phyloP scores from a whole-genome alignment of 2,113 vertebrate genomes.

The Cisticola juncidis region DNA sequence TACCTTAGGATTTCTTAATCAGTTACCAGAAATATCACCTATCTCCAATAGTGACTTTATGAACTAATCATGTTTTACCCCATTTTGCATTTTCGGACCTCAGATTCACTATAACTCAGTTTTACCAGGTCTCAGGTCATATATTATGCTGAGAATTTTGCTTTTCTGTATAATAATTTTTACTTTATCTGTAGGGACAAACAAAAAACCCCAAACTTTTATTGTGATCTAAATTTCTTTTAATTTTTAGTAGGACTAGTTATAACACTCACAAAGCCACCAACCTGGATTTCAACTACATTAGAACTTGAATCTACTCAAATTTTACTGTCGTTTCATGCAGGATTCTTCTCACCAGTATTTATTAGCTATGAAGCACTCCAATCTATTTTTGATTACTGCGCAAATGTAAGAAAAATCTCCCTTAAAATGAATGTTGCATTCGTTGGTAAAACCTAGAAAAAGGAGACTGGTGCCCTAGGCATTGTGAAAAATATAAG shows the following conservation, averaged over 20 bases:
- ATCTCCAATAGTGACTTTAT: background rate
- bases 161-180: background rate
- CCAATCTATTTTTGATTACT: background rate
- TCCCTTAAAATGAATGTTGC: background rate
- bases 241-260: background rate
- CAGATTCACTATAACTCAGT: background rate
- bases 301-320: background rate
- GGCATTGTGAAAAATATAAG: slow-evolving; percentile 6
- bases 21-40: background rate
- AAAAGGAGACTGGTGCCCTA: background rate
- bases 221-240: background rate
- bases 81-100: background rate
- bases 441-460: background rate
- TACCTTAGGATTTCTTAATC: background rate
- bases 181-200: background rate
- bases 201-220: background rate
- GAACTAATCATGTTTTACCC: background rate
- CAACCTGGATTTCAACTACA: background rate
- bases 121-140: background rate
- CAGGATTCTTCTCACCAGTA: background rate
- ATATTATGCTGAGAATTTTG: background rate
- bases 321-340: background rate
- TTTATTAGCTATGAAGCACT: background rate
- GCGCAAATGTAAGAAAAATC: background rate
- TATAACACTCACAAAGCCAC: background rate